Conservation (phyloP, 2,797 vertebrate species). For the Ciconia nigra region DNA sequence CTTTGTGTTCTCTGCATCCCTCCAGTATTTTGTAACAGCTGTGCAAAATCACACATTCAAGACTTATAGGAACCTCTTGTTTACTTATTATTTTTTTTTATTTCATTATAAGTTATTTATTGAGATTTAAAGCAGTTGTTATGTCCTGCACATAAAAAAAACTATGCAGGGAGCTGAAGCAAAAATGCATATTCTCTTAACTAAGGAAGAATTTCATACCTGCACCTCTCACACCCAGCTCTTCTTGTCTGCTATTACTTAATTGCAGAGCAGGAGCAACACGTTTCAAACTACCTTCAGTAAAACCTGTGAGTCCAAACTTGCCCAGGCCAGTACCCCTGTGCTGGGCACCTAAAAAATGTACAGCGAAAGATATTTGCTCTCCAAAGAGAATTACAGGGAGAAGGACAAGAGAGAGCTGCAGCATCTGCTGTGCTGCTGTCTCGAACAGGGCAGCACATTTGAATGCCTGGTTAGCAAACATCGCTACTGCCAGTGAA, state of each 20-base stretch:
- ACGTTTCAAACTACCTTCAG: background rate
- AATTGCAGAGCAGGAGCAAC: background rate
- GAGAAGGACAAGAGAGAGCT: background rate
- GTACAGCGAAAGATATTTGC: rapidly evolving
- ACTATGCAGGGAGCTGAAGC: background rate
- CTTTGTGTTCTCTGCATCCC: background rate
- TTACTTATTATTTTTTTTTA: background rate
- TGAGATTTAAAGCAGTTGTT: background rate
- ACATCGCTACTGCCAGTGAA: background rate
- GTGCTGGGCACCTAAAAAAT: background rate
- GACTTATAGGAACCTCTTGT: background rate
- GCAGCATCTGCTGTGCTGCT: background rate
- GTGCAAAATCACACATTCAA: background rate
- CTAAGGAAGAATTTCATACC: background rate
- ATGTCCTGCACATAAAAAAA: background rate
- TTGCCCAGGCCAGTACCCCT: no score
- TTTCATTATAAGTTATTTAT: background rate
- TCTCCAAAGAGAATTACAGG: background rate
- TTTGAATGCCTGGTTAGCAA: background rate
- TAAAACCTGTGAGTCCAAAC: background rate
- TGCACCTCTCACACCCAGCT: background rate
- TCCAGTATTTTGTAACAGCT: background rate
- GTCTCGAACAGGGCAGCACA: background rate
- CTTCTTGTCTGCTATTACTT: background rate
- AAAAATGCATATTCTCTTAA: background rate